Evolutionary conservation across 2,888 invertebrate species (phyloP).

Genomic region (Cephus pygmeus): DNA sequence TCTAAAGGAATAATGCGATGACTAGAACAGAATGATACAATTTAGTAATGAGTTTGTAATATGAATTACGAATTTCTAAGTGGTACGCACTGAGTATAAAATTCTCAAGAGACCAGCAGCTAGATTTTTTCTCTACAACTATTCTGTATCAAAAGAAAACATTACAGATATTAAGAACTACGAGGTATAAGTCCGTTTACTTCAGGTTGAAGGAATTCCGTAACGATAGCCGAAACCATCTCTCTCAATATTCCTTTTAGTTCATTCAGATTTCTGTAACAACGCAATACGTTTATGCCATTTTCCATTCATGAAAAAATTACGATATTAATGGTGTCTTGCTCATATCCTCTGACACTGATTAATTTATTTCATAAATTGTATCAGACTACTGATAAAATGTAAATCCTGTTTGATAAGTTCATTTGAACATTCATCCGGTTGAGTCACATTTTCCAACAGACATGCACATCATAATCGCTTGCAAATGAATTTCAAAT

Average conservation of each 20-base stretch:
- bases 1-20: neutral
- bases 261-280: conserved; percentile 75
- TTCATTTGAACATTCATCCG: neutral
- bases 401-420: conserved; percentile 14
- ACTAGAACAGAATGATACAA: neutral
- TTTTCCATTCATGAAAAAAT: too few species aligned
- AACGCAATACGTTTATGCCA: neutral
- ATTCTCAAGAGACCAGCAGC: neutral
- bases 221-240: conserved; percentile 82
- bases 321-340: too few species aligned
- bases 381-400: neutral
- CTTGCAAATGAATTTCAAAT: too few species aligned
- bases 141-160: neutral
- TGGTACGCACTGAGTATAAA: neutral
- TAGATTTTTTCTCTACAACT: neutral
- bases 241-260: conserved; percentile 74
- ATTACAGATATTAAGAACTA: conserved; percentile 34
- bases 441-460: too few species aligned
- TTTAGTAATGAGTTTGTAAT: neutral
- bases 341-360: too few species aligned
- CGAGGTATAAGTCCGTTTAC: conserved; percentile 72
- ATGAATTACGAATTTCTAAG: neutral
- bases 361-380: too few species aligned
- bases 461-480: too few species aligned
- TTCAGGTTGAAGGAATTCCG: conserved; percentile 84